These are phyloP conservation scores for Brienomyrus brachyistius DNA, from an alignment of 2,113 vertebrate species.

Conservation along the genomic window DNA sequence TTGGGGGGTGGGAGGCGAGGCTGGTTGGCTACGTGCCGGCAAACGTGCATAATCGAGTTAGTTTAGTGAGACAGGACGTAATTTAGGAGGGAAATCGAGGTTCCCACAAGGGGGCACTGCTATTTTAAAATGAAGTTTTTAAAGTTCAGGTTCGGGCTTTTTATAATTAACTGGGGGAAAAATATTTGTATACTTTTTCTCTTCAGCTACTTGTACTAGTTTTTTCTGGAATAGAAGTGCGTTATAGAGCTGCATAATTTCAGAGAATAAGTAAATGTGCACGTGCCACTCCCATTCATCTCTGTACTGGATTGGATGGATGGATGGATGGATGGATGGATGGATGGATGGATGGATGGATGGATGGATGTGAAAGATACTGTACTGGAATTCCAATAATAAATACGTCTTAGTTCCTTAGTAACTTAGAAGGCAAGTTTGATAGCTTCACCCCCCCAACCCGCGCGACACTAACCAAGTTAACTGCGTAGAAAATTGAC, in stretches of 20 bases:
- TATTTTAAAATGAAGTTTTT: slow-evolving; percentile 1
- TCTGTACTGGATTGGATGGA: not conserved
- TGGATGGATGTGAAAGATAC: not conserved
- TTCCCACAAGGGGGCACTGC: slow-evolving; percentile 4
- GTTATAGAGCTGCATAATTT: not conserved
- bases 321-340: too few relatives aligned
- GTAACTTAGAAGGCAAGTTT: not conserved
- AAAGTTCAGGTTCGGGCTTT: not conserved
- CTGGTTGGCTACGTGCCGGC: not conserved
- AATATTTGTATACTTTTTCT: not conserved
- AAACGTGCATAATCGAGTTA: not conserved
- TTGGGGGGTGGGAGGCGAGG: not conserved
- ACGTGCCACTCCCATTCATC: not conserved
- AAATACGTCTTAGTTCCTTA: not conserved
- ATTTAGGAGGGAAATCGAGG: not conserved
- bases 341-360: too few relatives aligned
- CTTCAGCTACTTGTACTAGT: not conserved
- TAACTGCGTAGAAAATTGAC: not conserved
- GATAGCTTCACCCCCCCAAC: not conserved
- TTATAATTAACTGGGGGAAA: not conserved
- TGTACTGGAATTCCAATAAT: not conserved
- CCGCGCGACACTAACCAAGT: not conserved
- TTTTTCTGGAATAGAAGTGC: not conserved
- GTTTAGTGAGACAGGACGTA: not conserved
- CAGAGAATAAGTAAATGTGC: not conserved